Percentiles rank a stretch among this genome's conserved stretches.
phyloP scores from a whole-genome alignment of 2,888 invertebrate genomes.

The Xanthostigma xanthostigma region DNA sequence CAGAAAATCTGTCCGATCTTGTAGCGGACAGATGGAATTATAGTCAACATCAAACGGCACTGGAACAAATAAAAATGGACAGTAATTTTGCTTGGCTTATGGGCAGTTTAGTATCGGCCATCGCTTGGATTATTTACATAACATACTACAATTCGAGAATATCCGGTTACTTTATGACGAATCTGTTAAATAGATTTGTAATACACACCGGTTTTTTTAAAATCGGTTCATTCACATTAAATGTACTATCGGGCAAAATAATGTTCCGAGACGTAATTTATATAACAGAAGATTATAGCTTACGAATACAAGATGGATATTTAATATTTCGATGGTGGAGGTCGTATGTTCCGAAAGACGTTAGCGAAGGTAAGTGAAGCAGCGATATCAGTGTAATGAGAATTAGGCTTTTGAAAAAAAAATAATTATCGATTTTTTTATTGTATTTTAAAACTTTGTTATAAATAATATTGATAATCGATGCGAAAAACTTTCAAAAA shows the following conservation, averaged over 20 bases:
- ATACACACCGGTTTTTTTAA: constrained; percentile 76
- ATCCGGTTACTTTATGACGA: constrained; percentile 78
- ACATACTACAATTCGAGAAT: constrained; percentile 90
- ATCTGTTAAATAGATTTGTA: constrained; percentile 74
- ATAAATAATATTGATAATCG: too few relatives aligned
- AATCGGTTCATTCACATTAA: constrained; percentile 87
- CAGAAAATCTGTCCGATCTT: constrained; percentile 15
- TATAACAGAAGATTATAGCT: constrained; percentile 83
- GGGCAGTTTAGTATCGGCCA: constrained; percentile 66
- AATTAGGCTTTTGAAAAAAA: too few relatives aligned
- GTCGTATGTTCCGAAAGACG: constrained; percentile 86
- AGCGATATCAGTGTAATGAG: constrained; percentile 1
- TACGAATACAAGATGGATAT: constrained; percentile 92
- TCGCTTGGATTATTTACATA: constrained; percentile 86
- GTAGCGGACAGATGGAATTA: constrained; percentile 40
- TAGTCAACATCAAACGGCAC: constrained; percentile 33
- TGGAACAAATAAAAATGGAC: constrained; percentile 62
- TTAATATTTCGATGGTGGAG: constrained; percentile 97
- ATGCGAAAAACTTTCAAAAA: too few relatives aligned
- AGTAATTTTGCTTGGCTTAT: constrained; percentile 63
- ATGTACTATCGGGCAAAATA: constrained; percentile 93
- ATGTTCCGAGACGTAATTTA: constrained; percentile 95
- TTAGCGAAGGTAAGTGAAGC: constrained; percentile 64
- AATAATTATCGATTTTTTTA: too few relatives aligned
- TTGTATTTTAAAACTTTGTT: too few relatives aligned